Percentiles rank a stretch among this genome's conserved stretches.
phyloP scores from a whole-genome alignment of 2,797 vertebrate genomes.

The Myripristis murdjan region DNA sequence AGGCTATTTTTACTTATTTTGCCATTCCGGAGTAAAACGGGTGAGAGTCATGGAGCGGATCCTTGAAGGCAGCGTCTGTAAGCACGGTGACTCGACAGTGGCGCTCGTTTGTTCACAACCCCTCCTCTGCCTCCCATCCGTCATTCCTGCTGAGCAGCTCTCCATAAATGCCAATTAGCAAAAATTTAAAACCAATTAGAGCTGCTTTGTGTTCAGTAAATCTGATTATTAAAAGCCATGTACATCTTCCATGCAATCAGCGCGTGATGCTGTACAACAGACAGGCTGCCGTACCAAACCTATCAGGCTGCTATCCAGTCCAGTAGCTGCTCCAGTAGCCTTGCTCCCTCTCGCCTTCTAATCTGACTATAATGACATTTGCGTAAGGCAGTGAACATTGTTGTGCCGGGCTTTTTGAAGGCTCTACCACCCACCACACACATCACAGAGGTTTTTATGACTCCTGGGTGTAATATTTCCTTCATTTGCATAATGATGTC shows the following conservation, averaged over 20 bases:
- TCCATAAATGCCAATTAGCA: slow-evolving; percentile 78
- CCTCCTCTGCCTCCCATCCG: slow-evolving; percentile 27
- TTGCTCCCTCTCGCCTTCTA: slow-evolving; percentile 56
- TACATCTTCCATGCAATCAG: slow-evolving; percentile 60
- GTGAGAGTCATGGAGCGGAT: slow-evolving; percentile 7
- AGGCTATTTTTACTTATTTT: slow-evolving; percentile 60
- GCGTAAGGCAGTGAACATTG: slow-evolving; percentile 63
- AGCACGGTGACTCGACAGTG: slow-evolving; percentile 13
- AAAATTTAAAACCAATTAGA: slow-evolving; percentile 76
- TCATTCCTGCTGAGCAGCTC: slow-evolving; percentile 50
- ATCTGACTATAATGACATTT: slow-evolving; percentile 79
- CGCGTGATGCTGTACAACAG: slow-evolving; percentile 26
- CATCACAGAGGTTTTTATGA: slow-evolving; percentile 67
- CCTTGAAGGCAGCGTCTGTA: slow-evolving; percentile 3
- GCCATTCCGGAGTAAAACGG: slow-evolving; percentile 30
- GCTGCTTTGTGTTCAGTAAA: slow-evolving; percentile 73
- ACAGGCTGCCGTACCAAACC: slow-evolving; percentile 44
- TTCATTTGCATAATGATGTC: slow-evolving; percentile 80
- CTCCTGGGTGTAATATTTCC: slow-evolving; percentile 74
- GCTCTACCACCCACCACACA: slow-evolving; percentile 55
- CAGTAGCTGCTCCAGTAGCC: slow-evolving; percentile 47
- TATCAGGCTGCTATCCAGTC: slow-evolving; percentile 54
- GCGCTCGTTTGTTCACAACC: slow-evolving; percentile 28
- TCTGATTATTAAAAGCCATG: slow-evolving; percentile 77
- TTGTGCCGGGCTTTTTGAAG: slow-evolving; percentile 53